phyloP scores from a whole-genome alignment of 2,888 invertebrate genomes.

The Merodon equestris region DNA sequence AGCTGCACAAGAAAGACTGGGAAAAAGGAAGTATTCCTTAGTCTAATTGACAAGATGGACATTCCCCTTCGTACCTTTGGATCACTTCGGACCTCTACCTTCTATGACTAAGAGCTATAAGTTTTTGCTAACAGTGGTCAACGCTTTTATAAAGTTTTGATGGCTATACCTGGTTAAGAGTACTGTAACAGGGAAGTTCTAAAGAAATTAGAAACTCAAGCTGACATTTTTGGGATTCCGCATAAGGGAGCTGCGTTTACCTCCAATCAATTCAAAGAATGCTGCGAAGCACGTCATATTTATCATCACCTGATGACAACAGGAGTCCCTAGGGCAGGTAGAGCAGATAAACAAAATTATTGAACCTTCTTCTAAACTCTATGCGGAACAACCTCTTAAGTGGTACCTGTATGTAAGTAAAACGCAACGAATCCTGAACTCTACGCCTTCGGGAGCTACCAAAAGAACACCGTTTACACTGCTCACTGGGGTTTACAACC shows the following conservation, averaged over 20 bases:
- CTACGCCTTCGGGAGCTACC: too few species aligned
- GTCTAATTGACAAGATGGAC: slow-evolving; percentile 72
- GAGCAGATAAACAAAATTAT: slow-evolving; percentile 54
- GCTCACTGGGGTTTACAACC: too few species aligned
- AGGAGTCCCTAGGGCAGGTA: slow-evolving; percentile 74
- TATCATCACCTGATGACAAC: slow-evolving; percentile 61
- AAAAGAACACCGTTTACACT: too few species aligned
- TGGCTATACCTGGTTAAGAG: slow-evolving; percentile 74
- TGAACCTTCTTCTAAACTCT: neutral
- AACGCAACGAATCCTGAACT: too few species aligned
- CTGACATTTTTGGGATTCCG: slow-evolving; percentile 74
- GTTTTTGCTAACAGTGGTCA: slow-evolving; percentile 70
- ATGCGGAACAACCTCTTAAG: neutral
- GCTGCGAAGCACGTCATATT: slow-evolving; percentile 69
- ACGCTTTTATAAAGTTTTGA: slow-evolving; percentile 73
- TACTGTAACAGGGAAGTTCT: slow-evolving; percentile 71
- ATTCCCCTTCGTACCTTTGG: slow-evolving; percentile 72
- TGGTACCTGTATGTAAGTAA: slow-evolving; percentile 1
- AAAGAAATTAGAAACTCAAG: slow-evolving; percentile 70
- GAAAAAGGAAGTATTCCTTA: slow-evolving; percentile 65
- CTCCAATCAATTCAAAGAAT: slow-evolving; percentile 72
- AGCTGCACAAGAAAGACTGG: slow-evolving; percentile 12
- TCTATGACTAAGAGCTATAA: slow-evolving; percentile 55
- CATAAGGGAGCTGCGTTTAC: slow-evolving; percentile 75
- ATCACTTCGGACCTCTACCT: slow-evolving; percentile 73